Base-by-base conservation (phyloP, 1,140 invertebrate species). In the Parasteatoda tepidariorum region DNA sequence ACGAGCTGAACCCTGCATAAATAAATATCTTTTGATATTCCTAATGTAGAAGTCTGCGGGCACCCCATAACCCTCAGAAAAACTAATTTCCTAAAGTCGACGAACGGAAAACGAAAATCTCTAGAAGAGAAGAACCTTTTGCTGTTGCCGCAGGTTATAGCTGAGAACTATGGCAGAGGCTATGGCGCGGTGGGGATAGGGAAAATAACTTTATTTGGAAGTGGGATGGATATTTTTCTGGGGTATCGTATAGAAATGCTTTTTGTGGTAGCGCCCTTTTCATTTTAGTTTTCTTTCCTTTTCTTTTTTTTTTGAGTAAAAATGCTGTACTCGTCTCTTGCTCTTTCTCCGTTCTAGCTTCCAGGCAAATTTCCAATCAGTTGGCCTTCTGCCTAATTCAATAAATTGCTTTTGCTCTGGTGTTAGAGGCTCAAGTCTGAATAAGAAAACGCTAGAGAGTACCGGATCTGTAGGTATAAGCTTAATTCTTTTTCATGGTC, bases 351-450 rank as follows among this genome's bases (percentile, higher is more conserved):
- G 11, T 31, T 59, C 24, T 79, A 67, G 62, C 79, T 73, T 62
- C 7, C 54, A 64, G 67, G 79, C 57, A 61, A 71, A 73, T 82
- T 71, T 82, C 59, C 67, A 82, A 82, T 82, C 79, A 62, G 55
- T 82, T 82, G 67, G 55, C 57, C 34, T 82, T 31, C 57, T 82
- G 57, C 79, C 79, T 82, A 82, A 82, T 82, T 71, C 79, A 82
- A 82, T 82, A 82, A 82, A 82, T 82, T n/a, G 66, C 18, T 71
- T 55, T 55, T 57, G 7, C 24, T 22, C 31, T 24, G 28, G 24
- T 15, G 22, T 11, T 3, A 28, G 9, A 18, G 15, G n/a, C 15
- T 24, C 18, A 2, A 24, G 38, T 15, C 30, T 48, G 4, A 54
- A 70, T 33, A 70, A 13, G 18, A 13, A 22, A 48, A 71, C 11